These are phyloP conservation scores for Microchirus variegatus DNA, from an alignment of 2,797 vertebrate genomes.

Conservation along the genomic window DNA sequence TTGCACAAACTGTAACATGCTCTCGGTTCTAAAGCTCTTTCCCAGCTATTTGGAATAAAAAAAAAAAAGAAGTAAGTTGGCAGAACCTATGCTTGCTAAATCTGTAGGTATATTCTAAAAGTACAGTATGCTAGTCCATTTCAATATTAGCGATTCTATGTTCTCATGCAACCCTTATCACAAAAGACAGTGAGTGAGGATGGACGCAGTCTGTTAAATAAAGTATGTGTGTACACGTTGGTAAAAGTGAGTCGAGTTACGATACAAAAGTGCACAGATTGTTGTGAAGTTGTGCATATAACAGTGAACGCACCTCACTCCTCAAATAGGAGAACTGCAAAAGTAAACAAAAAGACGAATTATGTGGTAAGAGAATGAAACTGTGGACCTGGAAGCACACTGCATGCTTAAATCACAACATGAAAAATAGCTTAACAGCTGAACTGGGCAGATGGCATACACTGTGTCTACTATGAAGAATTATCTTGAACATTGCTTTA, in stretches of 20 bases:
- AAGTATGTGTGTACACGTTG: slow-evolving; percentile 34
- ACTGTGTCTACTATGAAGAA: slow-evolving; percentile 70
- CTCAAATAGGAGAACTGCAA: slow-evolving; percentile 23
- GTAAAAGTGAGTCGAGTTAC: slow-evolving; percentile 26
- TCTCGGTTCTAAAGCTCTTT: slow-evolving; percentile 56
- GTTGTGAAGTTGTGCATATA: slow-evolving; percentile 31
- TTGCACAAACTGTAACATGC: slow-evolving; percentile 70
- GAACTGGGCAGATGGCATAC: slow-evolving; percentile 76
- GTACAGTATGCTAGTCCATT: slow-evolving; percentile 27
- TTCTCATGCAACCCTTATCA: slow-evolving; percentile 31
- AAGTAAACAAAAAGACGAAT: slow-evolving; percentile 38
- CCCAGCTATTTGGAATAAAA: slow-evolving; percentile 43
- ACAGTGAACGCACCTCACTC: slow-evolving; percentile 30
- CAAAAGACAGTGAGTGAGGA: slow-evolving; percentile 25
- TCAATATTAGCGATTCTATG: slow-evolving; percentile 43
- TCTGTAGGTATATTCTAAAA: slow-evolving; percentile 46
- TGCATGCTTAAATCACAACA: slow-evolving; percentile 62
- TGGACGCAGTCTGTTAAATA: slow-evolving; percentile 42
- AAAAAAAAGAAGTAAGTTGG: slow-evolving; percentile 20
- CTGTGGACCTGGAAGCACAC: slow-evolving; percentile 52
- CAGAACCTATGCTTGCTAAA: slow-evolving; percentile 48
- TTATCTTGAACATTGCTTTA: slow-evolving; percentile 62
- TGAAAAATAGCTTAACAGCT: slow-evolving; percentile 51
- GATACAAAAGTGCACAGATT: slow-evolving; percentile 24
- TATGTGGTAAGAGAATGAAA: slow-evolving; percentile 41